Conservation (phyloP, 2,797 vertebrate genomes). For the Cryptoblepharus egeriae region DNA sequence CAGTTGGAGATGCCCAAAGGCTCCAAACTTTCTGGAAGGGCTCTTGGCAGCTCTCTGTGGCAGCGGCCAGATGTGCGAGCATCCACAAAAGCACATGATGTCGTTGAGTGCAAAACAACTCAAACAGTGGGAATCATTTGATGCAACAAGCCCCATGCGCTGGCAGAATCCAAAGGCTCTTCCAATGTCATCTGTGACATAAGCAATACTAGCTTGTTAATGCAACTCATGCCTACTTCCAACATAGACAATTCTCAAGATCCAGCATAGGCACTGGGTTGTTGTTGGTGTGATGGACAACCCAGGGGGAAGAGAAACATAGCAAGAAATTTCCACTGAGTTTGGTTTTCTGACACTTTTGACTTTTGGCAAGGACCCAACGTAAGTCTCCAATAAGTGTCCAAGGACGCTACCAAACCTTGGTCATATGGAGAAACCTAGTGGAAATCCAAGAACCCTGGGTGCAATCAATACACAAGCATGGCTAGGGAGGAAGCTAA, state of each 20-base stretch:
- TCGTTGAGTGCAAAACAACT: background rate
- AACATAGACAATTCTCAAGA: rapidly evolving
- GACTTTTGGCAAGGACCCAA: background rate
- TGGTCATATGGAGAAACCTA: too few relatives aligned
- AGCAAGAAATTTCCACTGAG: background rate
- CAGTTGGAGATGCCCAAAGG: background rate
- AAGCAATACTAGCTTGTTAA: background rate
- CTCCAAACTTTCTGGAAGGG: background rate
- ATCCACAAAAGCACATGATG: background rate
- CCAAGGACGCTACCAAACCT: too few relatives aligned
- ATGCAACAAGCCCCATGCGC: too few relatives aligned
- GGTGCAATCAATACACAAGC: too few relatives aligned
- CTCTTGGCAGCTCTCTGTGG: background rate
- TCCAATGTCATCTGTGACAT: background rate
- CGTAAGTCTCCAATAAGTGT: too few relatives aligned
- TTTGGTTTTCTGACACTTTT: background rate
- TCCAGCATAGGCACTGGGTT: background rate
- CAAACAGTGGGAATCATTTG: too few relatives aligned
- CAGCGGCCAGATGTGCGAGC: background rate
- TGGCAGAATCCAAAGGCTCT: background rate
- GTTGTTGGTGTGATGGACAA: background rate
- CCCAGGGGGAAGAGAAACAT: rapidly evolving
- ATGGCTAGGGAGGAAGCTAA: too few relatives aligned
- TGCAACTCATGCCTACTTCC: background rate
- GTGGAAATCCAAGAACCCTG: too few relatives aligned